Conservation (phyloP, 1,140 invertebrate species). For the Calosoma granatense region DNA sequence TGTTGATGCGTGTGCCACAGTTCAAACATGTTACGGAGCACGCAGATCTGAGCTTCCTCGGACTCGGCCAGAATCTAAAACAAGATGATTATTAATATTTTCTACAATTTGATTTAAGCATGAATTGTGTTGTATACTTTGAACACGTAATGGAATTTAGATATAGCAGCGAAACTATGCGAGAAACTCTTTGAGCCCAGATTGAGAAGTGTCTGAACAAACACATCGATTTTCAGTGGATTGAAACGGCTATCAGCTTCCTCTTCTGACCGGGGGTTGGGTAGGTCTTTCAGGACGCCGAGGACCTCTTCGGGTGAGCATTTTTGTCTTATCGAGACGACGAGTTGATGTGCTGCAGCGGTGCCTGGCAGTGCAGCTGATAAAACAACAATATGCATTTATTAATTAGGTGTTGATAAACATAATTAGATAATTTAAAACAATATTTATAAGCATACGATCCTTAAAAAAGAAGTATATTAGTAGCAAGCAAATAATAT, state of each 20-base stretch:
- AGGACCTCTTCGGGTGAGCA: conserved; percentile 84
- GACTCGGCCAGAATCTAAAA: conserved; percentile 72
- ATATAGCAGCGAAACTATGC: conserved; percentile 94
- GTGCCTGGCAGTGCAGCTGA: conserved; percentile 72
- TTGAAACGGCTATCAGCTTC: conserved; percentile 63
- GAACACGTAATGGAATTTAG: conserved; percentile 92
- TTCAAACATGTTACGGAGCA: conserved; percentile 87
- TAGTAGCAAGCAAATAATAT: background rate
- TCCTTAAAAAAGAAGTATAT: background rate
- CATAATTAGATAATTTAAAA: background rate
- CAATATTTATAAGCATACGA: background rate
- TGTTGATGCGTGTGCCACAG: conserved; percentile 92
- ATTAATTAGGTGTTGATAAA: background rate
- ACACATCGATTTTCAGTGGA: conserved; percentile 92
- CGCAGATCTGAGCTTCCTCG: conserved; percentile 92
- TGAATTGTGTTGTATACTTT: conserved; percentile 48
- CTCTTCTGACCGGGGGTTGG: conserved; percentile 61
- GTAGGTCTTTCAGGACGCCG: conserved; percentile 77
- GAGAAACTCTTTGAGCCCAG: conserved; percentile 95
- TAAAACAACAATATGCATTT: conserved; percentile 23
- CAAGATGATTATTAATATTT: conserved; percentile 15
- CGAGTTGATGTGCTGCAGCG: conserved; percentile 71
- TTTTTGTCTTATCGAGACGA: conserved; percentile 76
- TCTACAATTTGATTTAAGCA: conserved; percentile 12
- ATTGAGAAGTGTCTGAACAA: conserved; percentile 88